These are phyloP conservation scores for Regulus satrapa DNA, from an alignment of 2,113 vertebrate species.

Conservation along the genomic window DNA sequence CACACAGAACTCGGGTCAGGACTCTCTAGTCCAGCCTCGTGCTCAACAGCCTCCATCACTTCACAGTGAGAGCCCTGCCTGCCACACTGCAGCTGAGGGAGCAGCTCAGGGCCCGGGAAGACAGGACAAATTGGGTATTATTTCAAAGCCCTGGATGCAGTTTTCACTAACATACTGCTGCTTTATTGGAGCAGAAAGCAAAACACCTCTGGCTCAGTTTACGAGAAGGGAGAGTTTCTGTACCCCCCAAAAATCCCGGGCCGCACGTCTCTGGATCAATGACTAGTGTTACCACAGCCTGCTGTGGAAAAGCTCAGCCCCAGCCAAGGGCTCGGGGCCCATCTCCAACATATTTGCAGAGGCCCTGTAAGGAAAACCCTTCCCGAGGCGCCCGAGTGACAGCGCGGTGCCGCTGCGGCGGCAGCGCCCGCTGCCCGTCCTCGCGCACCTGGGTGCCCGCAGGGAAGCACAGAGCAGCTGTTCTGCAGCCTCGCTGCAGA, in stretches of 20 bases:
- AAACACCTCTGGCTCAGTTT: constrained; percentile 47
- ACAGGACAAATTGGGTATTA: neutral
- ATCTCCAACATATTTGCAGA: constrained; percentile 68
- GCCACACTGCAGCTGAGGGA: neutral
- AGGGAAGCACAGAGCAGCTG: neutral
- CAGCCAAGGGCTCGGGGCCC: constrained; percentile 69
- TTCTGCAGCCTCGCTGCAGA: neutral
- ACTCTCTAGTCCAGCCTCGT: neutral
- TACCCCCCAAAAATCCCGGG: constrained; percentile 19
- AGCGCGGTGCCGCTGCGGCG: neutral
- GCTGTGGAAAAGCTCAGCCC: constrained; percentile 66
- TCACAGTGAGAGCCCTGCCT: neutral
- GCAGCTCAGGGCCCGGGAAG: neutral
- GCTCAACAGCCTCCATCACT: neutral
- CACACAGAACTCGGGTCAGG: neutral
- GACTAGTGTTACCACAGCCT: constrained; percentile 34
- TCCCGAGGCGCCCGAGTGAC: constrained; percentile 34
- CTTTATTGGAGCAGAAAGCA: constrained; percentile 3
- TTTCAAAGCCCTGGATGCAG: neutral
- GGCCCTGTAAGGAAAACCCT: constrained; percentile 69
- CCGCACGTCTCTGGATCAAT: constrained; percentile 66
- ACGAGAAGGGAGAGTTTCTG: constrained; percentile 51
- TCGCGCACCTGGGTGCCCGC: neutral
- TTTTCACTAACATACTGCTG: neutral
- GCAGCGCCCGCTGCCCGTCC: neutral